A percentile compares a stretch with the other conserved stretches of the same genome.
Evolutionary conservation across 1,140 invertebrate genomes (phyloP).

Genomic region (Agraylea sexmaculata): DNA sequence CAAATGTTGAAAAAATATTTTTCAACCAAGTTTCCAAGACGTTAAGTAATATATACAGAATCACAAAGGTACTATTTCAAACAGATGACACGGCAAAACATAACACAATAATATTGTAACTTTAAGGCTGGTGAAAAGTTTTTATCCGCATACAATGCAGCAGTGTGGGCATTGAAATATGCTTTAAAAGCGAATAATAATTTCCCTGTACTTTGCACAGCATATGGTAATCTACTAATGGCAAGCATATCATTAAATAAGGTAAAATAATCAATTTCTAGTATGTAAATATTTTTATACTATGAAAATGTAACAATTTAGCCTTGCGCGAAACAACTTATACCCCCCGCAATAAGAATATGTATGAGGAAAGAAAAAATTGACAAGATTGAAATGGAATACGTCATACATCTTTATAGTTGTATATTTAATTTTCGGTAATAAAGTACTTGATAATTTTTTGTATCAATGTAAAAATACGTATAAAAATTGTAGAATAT

Average conservation of each 20-base stretch:
- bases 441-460: conserved; percentile 2
- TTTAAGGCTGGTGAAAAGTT: too few species aligned
- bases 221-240: conserved; percentile 41
- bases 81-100: conserved; percentile 28
- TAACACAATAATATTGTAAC: too few species aligned
- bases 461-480: too few species aligned
- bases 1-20: conserved; percentile 27
- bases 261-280: too few species aligned
- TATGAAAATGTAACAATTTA: neutral
- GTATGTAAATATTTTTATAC: neutral
- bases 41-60: conserved; percentile 32
- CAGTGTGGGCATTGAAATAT: conserved; percentile 41
- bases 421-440: conserved; percentile 27
- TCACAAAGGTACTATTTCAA: conserved; percentile 33
- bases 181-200: conserved; percentile 36
- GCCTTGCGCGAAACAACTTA: conserved; percentile 6
- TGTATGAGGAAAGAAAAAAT: conserved; percentile 23
- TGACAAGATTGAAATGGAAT: conserved; percentile 25
- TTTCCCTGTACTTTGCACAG: conserved; percentile 38
- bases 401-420: conserved; percentile 25
- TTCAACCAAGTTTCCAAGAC: conserved; percentile 37
- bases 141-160: too few species aligned
- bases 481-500: conserved; percentile 24
- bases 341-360: conserved; percentile 22
- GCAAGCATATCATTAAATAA: conserved; percentile 5